Evolutionary conservation across 2,888 invertebrate species (phyloP), one percentile per base, ranked within the genome.

Genomic region (Tiliacea citrago): DNA sequence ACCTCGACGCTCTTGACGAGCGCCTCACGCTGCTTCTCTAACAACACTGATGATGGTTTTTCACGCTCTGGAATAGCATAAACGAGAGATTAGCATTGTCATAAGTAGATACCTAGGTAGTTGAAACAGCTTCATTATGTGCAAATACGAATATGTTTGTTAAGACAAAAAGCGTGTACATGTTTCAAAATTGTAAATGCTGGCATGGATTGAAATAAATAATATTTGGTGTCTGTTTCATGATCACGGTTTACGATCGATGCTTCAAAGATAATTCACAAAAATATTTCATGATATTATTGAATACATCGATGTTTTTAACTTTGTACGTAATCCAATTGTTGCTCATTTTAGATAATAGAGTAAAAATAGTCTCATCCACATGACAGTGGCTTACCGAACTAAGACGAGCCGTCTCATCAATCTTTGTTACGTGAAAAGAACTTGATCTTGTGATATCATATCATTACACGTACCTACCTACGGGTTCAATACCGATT

Each of bases 11-110:
- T 95, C 96, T 96, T 96, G 89, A 94, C 94, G 97, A 97, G 96
- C 96, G 97, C 95, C 96, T 97, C 97, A 95, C 96, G 96, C 96
- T 97, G 97, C 96, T 97, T 97, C 97, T 97, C 97, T 96, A 96
- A 96, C 97, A 97, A 96, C 96, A 95, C 96, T 97, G 95, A 94
- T 96, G 96, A 93, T 93, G 94, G 95, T 97, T 97, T 97, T 97
- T 98, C 98, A 97, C 97, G 98, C 97, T 98, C 98, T 98, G 95
- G 45, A 94, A 94, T 83, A 49, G 0, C 0, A 77, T 24, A 35
- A 39, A 53, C 16, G 12, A 61, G 4, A 29, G 29, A 73, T 71
- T 35, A 77, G 61, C 39, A 7, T 55, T 63, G n/a, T 24, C 29
- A 18, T 21, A 21, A 21, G 12, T 29, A n/a, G n/a, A n/a, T n/a